A percentile compares a stretch with the other conserved stretches of the same genome.
Conservation (phyloP, 2,113 vertebrate genomes). For the Oreotrochilus melanogaster region DNA sequence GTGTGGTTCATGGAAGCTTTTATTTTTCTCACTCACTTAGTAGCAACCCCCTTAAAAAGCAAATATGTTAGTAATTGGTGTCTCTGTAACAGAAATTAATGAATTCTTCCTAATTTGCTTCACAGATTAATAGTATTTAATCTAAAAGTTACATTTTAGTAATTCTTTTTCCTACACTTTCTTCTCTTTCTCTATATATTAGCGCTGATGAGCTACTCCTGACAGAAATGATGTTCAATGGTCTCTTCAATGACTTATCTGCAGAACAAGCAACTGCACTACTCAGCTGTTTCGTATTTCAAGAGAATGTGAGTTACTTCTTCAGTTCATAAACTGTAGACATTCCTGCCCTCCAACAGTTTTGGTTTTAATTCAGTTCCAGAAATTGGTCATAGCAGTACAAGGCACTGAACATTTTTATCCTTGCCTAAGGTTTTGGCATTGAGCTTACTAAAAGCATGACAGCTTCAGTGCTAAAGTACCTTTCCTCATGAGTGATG, state of each 20-base stretch:
- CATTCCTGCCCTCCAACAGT: neutral
- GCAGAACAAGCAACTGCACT: conserved; percentile 92
- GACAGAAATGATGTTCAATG: conserved; percentile 98
- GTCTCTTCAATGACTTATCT: conserved; percentile 95
- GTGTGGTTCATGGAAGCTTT: neutral
- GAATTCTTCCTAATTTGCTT: neutral
- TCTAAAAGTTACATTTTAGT: neutral
- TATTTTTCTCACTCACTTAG: neutral
- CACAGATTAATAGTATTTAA: neutral
- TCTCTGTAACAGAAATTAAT: neutral
- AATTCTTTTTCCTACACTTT: neutral
- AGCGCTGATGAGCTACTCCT: conserved; percentile 96
- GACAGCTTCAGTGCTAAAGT: neutral
- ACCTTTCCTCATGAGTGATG: neutral
- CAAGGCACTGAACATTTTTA: neutral
- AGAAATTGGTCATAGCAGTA: neutral
- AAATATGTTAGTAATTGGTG: neutral
- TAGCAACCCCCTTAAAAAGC: neutral
- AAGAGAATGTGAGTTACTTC: conserved; percentile 89
- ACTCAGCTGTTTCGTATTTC: conserved; percentile 97
- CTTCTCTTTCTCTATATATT: neutral
- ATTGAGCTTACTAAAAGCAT: neutral
- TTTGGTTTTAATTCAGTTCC: neutral
- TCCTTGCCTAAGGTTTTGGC: neutral
- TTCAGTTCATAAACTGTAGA: neutral